A percentile compares a stretch with the other conserved stretches of the same genome.
These are phyloP conservation scores for Nephrotoma flavescens DNA, from an alignment of 2,888 invertebrate species.

Conservation along the genomic window DNA sequence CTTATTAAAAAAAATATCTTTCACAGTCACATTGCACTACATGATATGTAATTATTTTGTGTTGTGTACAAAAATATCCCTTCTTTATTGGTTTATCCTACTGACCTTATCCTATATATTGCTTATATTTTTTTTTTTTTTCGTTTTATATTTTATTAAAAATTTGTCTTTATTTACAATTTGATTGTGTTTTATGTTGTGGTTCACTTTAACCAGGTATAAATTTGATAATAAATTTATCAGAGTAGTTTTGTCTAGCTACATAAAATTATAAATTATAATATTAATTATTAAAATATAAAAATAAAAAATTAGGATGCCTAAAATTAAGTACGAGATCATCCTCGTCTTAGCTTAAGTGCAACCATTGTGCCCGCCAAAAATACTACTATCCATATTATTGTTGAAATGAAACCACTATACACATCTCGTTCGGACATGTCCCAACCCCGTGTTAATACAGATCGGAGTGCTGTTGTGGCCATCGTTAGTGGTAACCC, in stretches of 20 bases:
- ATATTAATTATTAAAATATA: background rate
- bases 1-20: background rate
- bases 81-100: background rate
- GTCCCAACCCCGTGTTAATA: slow-evolving; percentile 78
- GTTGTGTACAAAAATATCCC: background rate
- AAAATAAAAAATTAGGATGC: background rate
- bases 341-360: slow-evolving; percentile 67
- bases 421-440: slow-evolving; percentile 70
- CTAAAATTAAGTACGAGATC: slow-evolving; percentile 19
- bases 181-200: background rate
- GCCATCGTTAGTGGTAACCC: slow-evolving; percentile 79
- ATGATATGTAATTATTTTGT: background rate
- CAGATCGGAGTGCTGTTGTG: slow-evolving; percentile 78
- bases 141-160: background rate
- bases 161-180: background rate
- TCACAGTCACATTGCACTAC: background rate
- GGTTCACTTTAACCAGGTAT: background rate
- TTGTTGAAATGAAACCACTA: slow-evolving; percentile 71
- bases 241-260: background rate
- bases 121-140: background rate
- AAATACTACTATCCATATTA: slow-evolving; percentile 73
- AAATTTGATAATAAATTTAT: background rate
- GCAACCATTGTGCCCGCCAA: slow-evolving; percentile 65
- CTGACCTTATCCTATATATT: background rate
- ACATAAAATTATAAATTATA: background rate